phyloP scores from a whole-genome alignment of 2,888 invertebrate species.

The Sphaerophoria taeniata region DNA sequence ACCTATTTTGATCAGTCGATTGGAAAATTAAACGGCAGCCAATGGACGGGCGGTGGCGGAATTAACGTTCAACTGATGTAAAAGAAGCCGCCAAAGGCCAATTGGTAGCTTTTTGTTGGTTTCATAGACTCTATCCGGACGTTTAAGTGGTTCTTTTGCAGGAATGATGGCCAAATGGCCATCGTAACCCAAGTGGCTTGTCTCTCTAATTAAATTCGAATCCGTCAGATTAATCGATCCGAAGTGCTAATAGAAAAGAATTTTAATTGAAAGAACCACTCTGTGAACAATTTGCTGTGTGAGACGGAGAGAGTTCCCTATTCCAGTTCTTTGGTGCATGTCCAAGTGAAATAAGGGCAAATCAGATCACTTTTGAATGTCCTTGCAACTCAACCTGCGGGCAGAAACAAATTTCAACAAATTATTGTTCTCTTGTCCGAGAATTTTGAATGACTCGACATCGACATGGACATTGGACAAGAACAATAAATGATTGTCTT shows the following conservation, averaged over 20 bases:
- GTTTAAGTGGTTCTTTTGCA: slow-evolving; percentile 17
- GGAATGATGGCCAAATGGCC: slow-evolving; percentile 32
- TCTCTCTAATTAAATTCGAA: slow-evolving; percentile 70
- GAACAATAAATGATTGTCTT: slow-evolving; percentile 22
- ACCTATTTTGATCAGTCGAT: slow-evolving; percentile 55
- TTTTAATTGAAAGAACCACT: slow-evolving; percentile 67
- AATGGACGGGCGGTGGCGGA: slow-evolving; percentile 38
- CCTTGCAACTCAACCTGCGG: slow-evolving; percentile 36
- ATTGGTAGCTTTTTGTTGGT: slow-evolving; percentile 54
- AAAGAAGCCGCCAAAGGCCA: slow-evolving; percentile 68
- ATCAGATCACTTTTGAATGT: slow-evolving; percentile 56
- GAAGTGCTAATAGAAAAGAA: slow-evolving; percentile 70
- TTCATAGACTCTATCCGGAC: slow-evolving; percentile 20
- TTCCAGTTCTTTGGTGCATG: not conserved
- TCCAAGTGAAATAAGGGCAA: slow-evolving; percentile 28
- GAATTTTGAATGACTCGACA: slow-evolving; percentile 15
- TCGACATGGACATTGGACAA: slow-evolving; percentile 15
- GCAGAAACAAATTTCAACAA: slow-evolving; percentile 48
- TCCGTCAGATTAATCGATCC: slow-evolving; percentile 63
- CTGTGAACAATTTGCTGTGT: not conserved
- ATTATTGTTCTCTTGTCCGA: slow-evolving; percentile 54
- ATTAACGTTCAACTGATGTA: slow-evolving; percentile 42
- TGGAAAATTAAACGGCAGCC: slow-evolving; percentile 66
- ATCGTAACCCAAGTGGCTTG: slow-evolving; percentile 59
- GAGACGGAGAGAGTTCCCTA: not conserved